Percentiles rank a stretch among this genome's conserved stretches.
Conservation (phyloP, 2,888 invertebrate species). For the Lepidocyrtoides sp. region DNA sequence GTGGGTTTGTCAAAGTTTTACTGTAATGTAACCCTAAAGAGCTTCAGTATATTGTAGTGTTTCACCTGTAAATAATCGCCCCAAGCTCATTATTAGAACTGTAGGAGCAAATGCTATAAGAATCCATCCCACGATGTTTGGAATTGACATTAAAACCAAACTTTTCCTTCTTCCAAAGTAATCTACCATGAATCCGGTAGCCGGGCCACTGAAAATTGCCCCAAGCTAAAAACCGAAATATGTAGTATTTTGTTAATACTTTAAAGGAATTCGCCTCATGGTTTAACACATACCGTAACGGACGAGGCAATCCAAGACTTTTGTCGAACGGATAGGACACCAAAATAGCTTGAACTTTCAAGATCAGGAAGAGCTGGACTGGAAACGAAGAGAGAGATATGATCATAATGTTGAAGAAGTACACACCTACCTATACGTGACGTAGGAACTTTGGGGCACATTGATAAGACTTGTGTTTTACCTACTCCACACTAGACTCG, state of each 20-base stretch:
- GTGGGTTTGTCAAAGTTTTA: neutral
- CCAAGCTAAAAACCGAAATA: slow-evolving; percentile 56
- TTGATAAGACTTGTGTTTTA: slow-evolving; percentile 23
- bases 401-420: no score
- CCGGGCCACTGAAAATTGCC: slow-evolving; percentile 80
- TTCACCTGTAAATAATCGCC: slow-evolving; percentile 86
- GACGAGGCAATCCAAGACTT: slow-evolving; percentile 89
- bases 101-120: slow-evolving; percentile 86
- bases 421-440: no score
- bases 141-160: slow-evolving; percentile 84
- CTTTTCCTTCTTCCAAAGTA: slow-evolving; percentile 78
- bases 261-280: no score
- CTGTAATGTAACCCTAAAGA: neutral
- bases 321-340: slow-evolving; percentile 87
- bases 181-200: slow-evolving; percentile 79
- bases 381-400: neutral
- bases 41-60: neutral
- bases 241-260: neutral
- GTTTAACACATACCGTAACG: slow-evolving; percentile 86
- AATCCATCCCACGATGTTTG: slow-evolving; percentile 87
- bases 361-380: slow-evolving; percentile 81
- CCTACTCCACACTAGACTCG: slow-evolving; percentile 76
- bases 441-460: neutral
- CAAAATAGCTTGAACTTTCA: slow-evolving; percentile 62
- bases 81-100: slow-evolving; percentile 87